A percentile compares a stretch with the other conserved stretches of the same genome.
phyloP scores from a whole-genome alignment of 2,113 vertebrate species.

The Tachysurus fulvidraco region DNA sequence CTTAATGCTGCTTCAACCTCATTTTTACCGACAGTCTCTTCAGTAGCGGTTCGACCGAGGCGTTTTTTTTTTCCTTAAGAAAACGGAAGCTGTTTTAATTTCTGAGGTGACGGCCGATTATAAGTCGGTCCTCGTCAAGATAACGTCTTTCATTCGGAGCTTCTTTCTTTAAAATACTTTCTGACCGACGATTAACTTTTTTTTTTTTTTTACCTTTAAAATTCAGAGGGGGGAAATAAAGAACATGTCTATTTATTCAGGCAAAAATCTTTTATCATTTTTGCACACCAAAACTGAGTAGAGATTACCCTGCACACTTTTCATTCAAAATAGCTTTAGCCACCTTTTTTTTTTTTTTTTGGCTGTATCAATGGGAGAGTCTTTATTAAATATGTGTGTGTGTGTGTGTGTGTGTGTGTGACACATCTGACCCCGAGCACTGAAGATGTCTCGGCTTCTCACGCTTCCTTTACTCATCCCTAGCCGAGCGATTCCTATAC shows the following conservation, averaged over 20 bases:
- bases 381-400: neutral
- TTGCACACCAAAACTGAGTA: too few relatives aligned
- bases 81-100: neutral
- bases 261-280: neutral
- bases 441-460: neutral
- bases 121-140: neutral
- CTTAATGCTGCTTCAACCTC: neutral
- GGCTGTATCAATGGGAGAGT: neutral
- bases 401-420: neutral
- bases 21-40: neutral
- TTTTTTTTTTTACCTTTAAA: neutral
- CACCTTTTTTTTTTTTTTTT: too few relatives aligned
- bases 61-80: neutral
- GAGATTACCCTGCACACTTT: neutral
- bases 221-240: neutral
- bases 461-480: constrained; percentile 24
- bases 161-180: too few relatives aligned
- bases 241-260: neutral
- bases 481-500: constrained; percentile 7
- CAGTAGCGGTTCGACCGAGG: neutral
- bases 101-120: neutral
- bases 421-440: neutral
- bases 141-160: neutral
- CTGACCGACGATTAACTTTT: neutral
- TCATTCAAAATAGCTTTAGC: neutral